Evolutionary conservation across 2,113 vertebrate species (phyloP).

Genomic region (Perca schrenkii): DNA sequence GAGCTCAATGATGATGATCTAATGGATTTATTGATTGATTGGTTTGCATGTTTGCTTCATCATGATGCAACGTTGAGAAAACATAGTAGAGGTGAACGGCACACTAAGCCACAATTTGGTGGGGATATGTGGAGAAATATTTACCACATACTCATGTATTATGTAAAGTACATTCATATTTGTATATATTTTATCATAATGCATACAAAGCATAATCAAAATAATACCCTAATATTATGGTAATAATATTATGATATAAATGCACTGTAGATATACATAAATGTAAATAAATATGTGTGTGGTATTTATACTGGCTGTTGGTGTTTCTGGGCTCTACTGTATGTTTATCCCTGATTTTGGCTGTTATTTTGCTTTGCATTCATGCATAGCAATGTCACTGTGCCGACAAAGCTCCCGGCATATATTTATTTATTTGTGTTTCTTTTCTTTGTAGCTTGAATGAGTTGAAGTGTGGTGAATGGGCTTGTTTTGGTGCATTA

Average conservation of each 20-base stretch:
- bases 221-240: not conserved
- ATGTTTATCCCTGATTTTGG: constrained; percentile 29
- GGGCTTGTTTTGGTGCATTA: constrained; percentile 76
- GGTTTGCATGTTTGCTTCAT: not conserved
- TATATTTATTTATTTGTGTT: constrained; percentile 65
- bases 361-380: constrained; percentile 44
- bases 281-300: not conserved
- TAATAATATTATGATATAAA: not conserved
- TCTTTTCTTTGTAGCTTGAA: constrained; percentile 50
- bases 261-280: constrained; percentile 1
- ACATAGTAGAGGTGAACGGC: not conserved
- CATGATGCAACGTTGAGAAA: not conserved
- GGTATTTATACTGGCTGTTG: constrained; percentile 11
- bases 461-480: constrained; percentile 73
- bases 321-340: not conserved
- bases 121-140: not conserved
- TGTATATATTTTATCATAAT: not conserved
- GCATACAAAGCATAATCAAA: not conserved
- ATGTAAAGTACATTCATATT: not conserved
- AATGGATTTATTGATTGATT: not conserved
- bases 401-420: constrained; percentile 42
- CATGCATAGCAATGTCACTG: constrained; percentile 32
- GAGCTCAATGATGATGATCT: not conserved
- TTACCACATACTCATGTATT: not conserved
- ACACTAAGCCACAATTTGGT: not conserved